phyloP scores from a whole-genome alignment of 2,797 vertebrate genomes.

The Rallus crepitans region DNA sequence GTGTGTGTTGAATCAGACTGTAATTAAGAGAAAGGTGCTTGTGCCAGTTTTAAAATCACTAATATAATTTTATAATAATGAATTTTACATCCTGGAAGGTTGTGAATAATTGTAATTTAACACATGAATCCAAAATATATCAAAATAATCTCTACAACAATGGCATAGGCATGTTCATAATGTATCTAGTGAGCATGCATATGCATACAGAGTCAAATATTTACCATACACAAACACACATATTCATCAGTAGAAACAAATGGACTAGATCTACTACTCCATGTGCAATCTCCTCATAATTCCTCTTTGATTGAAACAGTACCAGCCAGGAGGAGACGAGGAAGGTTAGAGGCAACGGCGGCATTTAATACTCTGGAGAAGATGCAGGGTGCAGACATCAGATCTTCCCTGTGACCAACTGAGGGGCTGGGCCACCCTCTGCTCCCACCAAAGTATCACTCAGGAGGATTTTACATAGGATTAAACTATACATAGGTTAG shows the following conservation, averaged over 20 bases:
- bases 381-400: background rate
- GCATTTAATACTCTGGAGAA: background rate
- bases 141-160: background rate
- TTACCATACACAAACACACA: background rate
- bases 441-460: background rate
- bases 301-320: background rate
- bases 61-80: background rate
- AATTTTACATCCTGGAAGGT: background rate
- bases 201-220: background rate
- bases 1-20: background rate
- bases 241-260: background rate
- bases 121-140: background rate
- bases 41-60: background rate
- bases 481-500: background rate
- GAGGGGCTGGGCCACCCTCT: background rate
- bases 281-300: background rate
- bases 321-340: background rate
- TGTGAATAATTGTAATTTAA: background rate
- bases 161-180: background rate
- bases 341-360: background rate
- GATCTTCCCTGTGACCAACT: background rate
- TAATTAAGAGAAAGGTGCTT: background rate
- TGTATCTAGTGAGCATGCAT: background rate
- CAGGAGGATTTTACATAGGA: background rate
- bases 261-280: background rate